These are phyloP conservation scores for Zoanthus gigantus DNA, from an alignment of 92 coral and sea anemone genomes.

Conservation along the genomic window DNA sequence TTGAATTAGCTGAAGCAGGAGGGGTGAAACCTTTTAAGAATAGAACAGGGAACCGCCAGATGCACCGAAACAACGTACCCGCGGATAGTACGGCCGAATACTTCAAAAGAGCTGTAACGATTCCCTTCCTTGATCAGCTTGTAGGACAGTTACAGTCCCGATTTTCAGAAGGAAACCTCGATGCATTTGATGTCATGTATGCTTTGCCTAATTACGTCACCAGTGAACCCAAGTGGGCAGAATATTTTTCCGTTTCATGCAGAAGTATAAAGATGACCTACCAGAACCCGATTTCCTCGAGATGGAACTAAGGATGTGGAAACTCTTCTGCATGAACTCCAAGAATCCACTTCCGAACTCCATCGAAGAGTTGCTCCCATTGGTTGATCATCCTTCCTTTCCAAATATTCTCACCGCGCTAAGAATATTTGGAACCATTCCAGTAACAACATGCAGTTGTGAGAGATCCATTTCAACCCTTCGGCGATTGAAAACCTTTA, in stretches of 20 bases:
- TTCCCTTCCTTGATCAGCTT: constrained; percentile 51
- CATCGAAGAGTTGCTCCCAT: neutral
- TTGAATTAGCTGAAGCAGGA: constrained; percentile 11
- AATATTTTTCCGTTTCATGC: constrained; percentile 46
- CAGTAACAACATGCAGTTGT: constrained; percentile 18
- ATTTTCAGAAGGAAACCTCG: constrained; percentile 55
- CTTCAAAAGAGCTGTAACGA: constrained; percentile 7
- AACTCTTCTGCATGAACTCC: constrained; percentile 28
- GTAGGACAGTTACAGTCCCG: constrained; percentile 53
- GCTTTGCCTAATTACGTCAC: constrained; percentile 45
- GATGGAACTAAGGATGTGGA: constrained; percentile 30
- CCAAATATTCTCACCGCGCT: constrained; percentile 13
- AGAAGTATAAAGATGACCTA: constrained; percentile 30
- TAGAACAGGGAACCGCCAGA: constrained; percentile 2
- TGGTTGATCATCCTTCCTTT: constrained; percentile 2
- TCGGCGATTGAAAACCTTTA: constrained; percentile 26
- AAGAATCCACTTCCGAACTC: constrained; percentile 1
- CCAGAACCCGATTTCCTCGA: constrained; percentile 28
- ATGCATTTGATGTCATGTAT: constrained; percentile 40
- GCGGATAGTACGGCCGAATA: neutral
- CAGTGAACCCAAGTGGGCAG: constrained; percentile 40
- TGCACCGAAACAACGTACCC: neutral
- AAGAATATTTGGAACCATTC: constrained; percentile 33
- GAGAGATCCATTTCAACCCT: constrained; percentile 39
- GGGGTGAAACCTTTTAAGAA: constrained; percentile 2